Evolutionary conservation across 92 coral and sea anemone genomes (phyloP), one percentile per base, ranked within the genome.

Genomic region (Montipora capitata): DNA sequence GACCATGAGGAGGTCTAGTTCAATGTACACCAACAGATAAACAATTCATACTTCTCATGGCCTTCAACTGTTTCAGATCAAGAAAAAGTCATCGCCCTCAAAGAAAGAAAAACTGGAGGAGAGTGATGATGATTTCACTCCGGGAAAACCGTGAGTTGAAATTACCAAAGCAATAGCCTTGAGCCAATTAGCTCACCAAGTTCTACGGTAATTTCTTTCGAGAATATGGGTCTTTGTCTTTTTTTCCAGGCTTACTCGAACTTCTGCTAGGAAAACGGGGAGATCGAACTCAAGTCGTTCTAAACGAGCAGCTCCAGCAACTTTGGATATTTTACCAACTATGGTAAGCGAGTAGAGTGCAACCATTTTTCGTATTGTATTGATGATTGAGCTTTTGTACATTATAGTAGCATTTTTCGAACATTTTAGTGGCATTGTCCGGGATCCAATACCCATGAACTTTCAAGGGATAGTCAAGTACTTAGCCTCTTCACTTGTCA

Each of bases 51-150:
- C 11, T 10, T 67, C 78, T 62, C 39, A 17, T 59, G 14, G 51
- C 51, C 51, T 45, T 45, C 51, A 45, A 27, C 35, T 39, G 44
- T 72, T 84, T 59, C 91, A 94, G 97, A 77, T 94, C 39, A 92
- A 92, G 78, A 88, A 59, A 38, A 85, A 87, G 42, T 56, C 85
- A 40, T 62, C 84, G 9, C 89, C 86, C 14, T 16, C 79, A 20
- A 88, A 79, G 77, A 38, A 62, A 17, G 52, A 41, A 6, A 93
- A 85, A 48, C 40, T 18, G 12, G 94, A 85, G n/a, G 82, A 79
- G 40, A 96, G 95, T 43, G 97, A 87, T 3, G 94, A 96, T 0
- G 99, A 96, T 8, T 94, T 94, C 52, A 94, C 99, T 0, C 99
- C 99, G 13, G 94, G 90, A 39, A 83, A 79, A 49, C 57, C 78